A percentile compares a stretch with the other conserved stretches of the same genome.
phyloP scores from a whole-genome alignment of 1,140 invertebrate genomes.

The Pristionchus pacificus region DNA sequence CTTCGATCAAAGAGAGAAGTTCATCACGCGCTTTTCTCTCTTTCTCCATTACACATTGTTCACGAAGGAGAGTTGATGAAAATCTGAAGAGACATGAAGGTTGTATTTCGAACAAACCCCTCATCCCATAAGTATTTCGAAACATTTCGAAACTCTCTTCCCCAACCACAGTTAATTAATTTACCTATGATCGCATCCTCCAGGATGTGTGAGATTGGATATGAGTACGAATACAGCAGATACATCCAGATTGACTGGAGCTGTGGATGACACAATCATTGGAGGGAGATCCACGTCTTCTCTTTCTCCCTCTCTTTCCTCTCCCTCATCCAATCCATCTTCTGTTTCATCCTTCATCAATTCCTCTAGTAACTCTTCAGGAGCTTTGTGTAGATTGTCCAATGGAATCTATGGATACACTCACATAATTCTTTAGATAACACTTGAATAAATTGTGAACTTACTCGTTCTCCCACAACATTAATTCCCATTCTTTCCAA shows the following conservation, averaged over 20 bases:
- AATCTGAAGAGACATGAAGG: background rate
- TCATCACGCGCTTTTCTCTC: background rate
- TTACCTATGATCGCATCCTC: conserved; percentile 11
- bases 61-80: background rate
- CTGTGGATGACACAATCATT: background rate
- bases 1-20: background rate
- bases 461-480: conserved; percentile 17
- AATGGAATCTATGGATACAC: background rate
- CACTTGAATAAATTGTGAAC: too few species aligned
- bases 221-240: conserved; percentile 18
- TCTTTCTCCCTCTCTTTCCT: background rate
- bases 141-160: too few species aligned
- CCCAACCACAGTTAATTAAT: too few species aligned
- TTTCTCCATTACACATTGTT: background rate
- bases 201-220: conserved; percentile 19
- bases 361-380: background rate
- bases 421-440: too few species aligned
- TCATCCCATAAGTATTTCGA: too few species aligned
- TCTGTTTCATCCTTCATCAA: background rate
- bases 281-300: background rate
- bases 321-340: too few species aligned
- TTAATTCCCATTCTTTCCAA: conserved; percentile 22
- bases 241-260: conserved; percentile 19
- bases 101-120: too few species aligned
- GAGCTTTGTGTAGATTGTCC: background rate